Base-by-base conservation (phyloP, 2,113 vertebrate species). In the Corythoichthys haematopterus region DNA sequence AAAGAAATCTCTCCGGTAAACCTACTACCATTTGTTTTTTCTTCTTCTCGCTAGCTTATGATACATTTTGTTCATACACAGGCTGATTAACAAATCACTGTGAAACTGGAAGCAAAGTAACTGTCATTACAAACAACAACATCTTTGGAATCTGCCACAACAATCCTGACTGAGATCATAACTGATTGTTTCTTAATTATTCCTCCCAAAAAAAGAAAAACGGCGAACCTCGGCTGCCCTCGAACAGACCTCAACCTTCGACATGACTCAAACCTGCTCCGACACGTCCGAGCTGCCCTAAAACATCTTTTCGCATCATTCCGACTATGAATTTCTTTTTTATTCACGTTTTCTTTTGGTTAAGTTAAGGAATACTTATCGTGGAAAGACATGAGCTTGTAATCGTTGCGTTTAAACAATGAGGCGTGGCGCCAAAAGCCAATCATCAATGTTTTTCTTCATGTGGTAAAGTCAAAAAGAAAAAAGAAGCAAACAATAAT, bases 61-160 rank as follows among this genome's bases (percentile, higher is more conserved):
- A 57, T 36, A 57, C 55, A 92, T 36, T 83, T 86, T 83, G 74
- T 88, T 85, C 72, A 84, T 78, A 84, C 57, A 82, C 59, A 81
- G 62, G 70, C 77, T 80, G 80, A 82, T 82, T 81, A 70, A 83
- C 70, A 84, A 74, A 84, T 85, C 63, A 71, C 74, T 85, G 92
- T 82, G 83, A 88, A 89, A 91, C 85, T 91, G 75, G 64, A 89
- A 72, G 66, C 67, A 70, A 71, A 72, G 64, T 65, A 65, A 71
- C 43, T 69, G 64, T 76, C 65, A 51, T 74, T 67, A 85, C 28
- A 78, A 70, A 83, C 55, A 70, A 35, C 12, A 36, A 80, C 60
- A 84, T 95, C 95, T 97, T 96, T 96, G 94, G 96, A 96, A 94
- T 91, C 87, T 82, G 82, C 88, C 86, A 88, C 88, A 75, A 84